Conservation (phyloP, 2,888 invertebrate species). For the Dendrolimus pini region DNA sequence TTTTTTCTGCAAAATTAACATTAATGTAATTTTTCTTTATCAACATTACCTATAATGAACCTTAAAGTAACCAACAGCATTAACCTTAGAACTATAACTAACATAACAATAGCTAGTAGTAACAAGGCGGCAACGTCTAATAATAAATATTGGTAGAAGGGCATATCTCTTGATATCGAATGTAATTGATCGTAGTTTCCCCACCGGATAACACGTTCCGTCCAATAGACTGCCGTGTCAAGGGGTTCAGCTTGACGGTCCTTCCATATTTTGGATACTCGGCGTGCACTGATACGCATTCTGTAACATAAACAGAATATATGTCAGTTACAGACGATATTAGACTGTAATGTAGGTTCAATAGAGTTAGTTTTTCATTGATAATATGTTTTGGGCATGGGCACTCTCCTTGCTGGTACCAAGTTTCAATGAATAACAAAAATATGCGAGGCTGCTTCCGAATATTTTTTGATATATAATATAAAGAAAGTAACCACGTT, state of each 20-base stretch:
- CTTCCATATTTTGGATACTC: constrained; percentile 67
- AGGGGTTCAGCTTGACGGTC: constrained; percentile 69
- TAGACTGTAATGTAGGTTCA: too few species aligned
- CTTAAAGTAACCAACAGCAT: constrained; percentile 32
- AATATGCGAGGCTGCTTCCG: too few species aligned
- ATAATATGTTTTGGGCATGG: too few species aligned
- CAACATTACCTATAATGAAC: constrained; percentile 30
- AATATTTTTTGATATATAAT: too few species aligned
- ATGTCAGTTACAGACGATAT: background rate
- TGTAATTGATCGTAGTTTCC: constrained; percentile 45
- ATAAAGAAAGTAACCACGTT: too few species aligned
- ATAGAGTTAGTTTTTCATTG: too few species aligned
- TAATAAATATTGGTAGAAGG: constrained; percentile 41
- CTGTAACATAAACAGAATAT: constrained; percentile 32
- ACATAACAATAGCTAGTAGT: constrained; percentile 24
- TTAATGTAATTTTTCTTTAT: constrained; percentile 54
- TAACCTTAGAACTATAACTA: constrained; percentile 31
- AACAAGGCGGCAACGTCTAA: constrained; percentile 49
- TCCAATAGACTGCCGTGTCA: constrained; percentile 76
- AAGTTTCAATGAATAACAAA: too few species aligned
- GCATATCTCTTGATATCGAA: constrained; percentile 42
- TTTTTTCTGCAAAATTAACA: background rate
- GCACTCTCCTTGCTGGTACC: too few species aligned
- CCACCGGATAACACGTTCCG: constrained; percentile 72
- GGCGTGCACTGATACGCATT: constrained; percentile 54